A percentile compares a stretch with the other conserved stretches of the same genome.
Evolutionary conservation across 2,888 invertebrate species (phyloP).

Genomic region (Peribatodes rhomboidaria): DNA sequence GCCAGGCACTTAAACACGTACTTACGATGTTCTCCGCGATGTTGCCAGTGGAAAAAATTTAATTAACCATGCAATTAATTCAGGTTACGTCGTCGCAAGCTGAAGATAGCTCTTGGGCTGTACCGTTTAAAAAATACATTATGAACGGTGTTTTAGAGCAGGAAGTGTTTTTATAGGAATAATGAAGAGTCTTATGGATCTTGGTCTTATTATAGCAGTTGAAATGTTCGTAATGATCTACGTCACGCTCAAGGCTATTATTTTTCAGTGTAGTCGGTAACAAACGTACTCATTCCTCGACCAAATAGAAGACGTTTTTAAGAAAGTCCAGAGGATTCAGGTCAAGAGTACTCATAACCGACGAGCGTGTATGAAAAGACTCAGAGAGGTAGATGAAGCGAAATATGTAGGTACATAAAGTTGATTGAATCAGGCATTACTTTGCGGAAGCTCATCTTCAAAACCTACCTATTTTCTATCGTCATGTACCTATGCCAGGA

Average conservation of each 20-base stretch:
- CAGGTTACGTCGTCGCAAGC: conserved; percentile 55
- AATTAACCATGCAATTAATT: conserved; percentile 66
- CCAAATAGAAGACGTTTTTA: too few species aligned
- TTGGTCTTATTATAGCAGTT: background rate
- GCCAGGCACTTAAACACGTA: conserved; percentile 35
- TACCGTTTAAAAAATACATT: conserved; percentile 36
- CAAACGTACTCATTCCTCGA: too few species aligned
- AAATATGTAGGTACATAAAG: too few species aligned
- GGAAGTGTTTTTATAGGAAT: conserved; percentile 17
- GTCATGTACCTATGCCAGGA: too few species aligned
- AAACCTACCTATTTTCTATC: too few species aligned
- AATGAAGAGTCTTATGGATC: conserved; percentile 1
- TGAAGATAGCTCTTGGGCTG: conserved; percentile 30
- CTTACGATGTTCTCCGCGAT: conserved; percentile 31
- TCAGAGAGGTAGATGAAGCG: too few species aligned
- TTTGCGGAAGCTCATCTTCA: too few species aligned
- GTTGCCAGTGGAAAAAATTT: conserved; percentile 53
- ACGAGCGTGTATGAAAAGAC: too few species aligned
- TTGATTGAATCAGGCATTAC: too few species aligned
- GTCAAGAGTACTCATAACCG: too few species aligned
- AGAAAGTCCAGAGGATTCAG: too few species aligned
- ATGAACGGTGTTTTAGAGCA: conserved; percentile 18
- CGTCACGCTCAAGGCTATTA: background rate
- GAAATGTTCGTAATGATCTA: background rate
- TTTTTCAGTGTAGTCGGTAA: too few species aligned